Evolutionary conservation across 2,797 vertebrate species (phyloP).

Genomic region (Novumbra hubbsi): DNA sequence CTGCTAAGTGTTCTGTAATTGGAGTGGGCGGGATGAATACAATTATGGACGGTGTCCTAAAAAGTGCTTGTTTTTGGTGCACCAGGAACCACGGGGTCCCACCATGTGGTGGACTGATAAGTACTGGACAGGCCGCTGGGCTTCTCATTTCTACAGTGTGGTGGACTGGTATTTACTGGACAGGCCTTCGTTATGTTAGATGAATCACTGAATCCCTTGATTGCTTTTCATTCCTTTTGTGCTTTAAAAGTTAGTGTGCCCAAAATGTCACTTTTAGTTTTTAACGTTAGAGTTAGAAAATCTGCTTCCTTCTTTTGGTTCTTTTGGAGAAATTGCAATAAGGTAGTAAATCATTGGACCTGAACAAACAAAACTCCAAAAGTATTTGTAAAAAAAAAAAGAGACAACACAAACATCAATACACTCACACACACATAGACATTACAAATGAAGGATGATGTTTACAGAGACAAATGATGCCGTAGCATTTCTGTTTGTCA

Average conservation of each 20-base stretch:
- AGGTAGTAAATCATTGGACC: not conserved
- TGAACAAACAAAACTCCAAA: not conserved
- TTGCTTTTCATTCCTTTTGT: too few species aligned
- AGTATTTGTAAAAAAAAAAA: not conserved
- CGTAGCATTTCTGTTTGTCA: too few species aligned
- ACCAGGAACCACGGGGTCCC: not conserved
- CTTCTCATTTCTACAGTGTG: too few species aligned
- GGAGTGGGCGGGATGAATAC: conserved; percentile 19
- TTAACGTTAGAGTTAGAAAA: too few species aligned
- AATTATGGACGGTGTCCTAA: conserved; percentile 31
- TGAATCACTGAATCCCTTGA: too few species aligned
- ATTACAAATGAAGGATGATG: not conserved
- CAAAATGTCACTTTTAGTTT: too few species aligned
- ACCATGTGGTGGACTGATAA: too few species aligned
- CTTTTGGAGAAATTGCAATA: not conserved
- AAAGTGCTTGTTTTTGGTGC: not conserved
- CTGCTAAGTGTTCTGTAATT: conserved; percentile 42
- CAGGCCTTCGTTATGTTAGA: not conserved
- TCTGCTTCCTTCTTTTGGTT: too few species aligned
- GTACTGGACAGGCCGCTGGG: too few species aligned
- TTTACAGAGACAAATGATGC: too few species aligned
- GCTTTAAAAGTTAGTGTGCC: too few species aligned
- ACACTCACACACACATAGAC: conserved; percentile 30
- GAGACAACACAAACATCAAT: not conserved
- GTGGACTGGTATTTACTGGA: too few species aligned